Evolutionary conservation across 2,113 vertebrate genomes (phyloP).

Genomic region (Jacana jacana): DNA sequence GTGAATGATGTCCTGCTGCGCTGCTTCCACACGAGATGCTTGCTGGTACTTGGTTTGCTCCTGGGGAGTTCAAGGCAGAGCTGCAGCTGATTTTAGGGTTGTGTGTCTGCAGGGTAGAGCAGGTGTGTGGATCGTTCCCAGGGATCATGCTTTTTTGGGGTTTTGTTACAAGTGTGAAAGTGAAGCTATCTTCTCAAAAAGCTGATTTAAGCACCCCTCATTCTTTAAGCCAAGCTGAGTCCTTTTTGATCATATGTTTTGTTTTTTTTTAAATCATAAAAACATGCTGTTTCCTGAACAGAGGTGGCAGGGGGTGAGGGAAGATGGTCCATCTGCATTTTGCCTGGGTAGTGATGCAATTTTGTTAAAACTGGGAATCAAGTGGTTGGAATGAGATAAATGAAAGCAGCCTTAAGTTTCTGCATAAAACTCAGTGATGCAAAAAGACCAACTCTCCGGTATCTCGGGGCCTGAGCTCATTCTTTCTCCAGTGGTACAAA

Average conservation of each 20-base stretch:
- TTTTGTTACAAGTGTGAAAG: not conserved
- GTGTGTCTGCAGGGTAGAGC: not conserved
- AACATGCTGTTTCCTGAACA: not conserved
- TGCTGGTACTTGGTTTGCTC: not conserved
- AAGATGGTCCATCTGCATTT: not conserved
- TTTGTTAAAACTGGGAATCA: not conserved
- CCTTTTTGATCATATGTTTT: no score
- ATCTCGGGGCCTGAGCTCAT: accelerated
- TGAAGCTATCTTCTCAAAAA: not conserved
- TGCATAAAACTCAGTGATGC: not conserved
- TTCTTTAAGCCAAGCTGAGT: not conserved
- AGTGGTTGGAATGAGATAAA: not conserved
- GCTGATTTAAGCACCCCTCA: not conserved
- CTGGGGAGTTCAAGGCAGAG: not conserved
- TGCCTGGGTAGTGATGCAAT: not conserved
- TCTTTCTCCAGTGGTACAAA: not conserved
- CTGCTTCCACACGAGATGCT: accelerated
- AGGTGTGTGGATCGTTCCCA: not conserved
- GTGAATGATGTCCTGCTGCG: not conserved
- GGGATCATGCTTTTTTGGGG: not conserved
- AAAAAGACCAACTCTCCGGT: not conserved
- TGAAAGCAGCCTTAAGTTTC: not conserved
- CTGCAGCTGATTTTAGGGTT: not conserved
- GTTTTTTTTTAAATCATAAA: not conserved
- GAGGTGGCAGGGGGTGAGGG: not conserved